Percentiles rank a stretch among this genome's conserved stretches.
Conservation (phyloP, 2,888 invertebrate species). For the Dynastes grantii region DNA sequence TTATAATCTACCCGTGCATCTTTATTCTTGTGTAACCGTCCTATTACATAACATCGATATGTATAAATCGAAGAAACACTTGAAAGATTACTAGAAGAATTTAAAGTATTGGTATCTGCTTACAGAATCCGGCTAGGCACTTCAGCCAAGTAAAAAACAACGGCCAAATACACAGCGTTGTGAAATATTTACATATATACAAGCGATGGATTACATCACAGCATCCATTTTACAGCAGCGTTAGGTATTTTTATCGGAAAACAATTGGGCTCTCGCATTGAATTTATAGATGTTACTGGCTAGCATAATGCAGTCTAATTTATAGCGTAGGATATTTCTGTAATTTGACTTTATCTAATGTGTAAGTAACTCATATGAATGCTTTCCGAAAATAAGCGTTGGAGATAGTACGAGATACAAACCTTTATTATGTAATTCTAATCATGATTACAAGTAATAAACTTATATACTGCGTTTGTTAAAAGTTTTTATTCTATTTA, state of each 20-base stretch:
- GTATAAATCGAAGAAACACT: conserved; percentile 39
- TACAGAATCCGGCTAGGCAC: conserved; percentile 29
- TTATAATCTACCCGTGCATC: conserved; percentile 26
- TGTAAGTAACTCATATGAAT: no score
- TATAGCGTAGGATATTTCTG: no score
- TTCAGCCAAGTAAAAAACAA: conserved; percentile 10
- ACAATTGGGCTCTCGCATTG: conserved; percentile 3
- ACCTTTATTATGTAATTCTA: no score
- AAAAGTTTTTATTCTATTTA: no score
- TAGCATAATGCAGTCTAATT: neutral
- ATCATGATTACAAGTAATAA: no score
- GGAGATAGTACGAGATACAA: no score
- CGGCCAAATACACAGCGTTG: conserved; percentile 1
- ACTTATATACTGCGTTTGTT: no score
- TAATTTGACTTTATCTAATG: no score
- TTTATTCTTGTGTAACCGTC: conserved; percentile 23
- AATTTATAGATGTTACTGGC: neutral
- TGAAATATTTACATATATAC: conserved; percentile 21
- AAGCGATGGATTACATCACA: neutral
- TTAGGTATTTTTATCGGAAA: conserved; percentile 17
- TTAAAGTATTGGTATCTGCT: conserved; percentile 41
- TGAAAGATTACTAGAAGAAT: conserved; percentile 38
- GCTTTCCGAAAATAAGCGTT: no score
- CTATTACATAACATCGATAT: conserved; percentile 30
- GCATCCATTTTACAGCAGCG: neutral